phyloP scores from a whole-genome alignment of 2,113 vertebrate genomes.

The Hemiprocne comata region DNA sequence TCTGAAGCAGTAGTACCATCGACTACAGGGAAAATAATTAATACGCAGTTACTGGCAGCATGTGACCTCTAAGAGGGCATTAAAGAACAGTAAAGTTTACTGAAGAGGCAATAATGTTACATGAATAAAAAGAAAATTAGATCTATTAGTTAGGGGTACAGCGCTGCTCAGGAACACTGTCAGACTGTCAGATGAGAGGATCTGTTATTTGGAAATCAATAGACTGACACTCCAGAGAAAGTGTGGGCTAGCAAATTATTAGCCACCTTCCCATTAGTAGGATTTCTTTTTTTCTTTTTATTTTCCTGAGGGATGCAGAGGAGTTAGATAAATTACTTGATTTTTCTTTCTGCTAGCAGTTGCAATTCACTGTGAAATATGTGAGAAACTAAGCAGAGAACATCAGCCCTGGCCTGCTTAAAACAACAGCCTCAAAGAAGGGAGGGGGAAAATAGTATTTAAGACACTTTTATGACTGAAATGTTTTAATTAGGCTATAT shows the following conservation, averaged over 20 bases:
- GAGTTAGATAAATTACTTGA: not conserved
- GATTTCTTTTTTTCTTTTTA: not conserved
- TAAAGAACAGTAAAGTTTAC: not conserved
- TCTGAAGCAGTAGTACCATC: constrained; percentile 97
- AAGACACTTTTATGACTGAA: not conserved
- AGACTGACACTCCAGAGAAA: not conserved
- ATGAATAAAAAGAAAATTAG: not conserved
- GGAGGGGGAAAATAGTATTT: not conserved
- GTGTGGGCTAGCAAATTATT: not conserved
- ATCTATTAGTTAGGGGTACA: not conserved
- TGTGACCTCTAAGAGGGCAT: not conserved
- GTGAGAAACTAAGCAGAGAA: not conserved
- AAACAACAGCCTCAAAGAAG: not conserved
- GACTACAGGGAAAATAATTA: constrained; percentile 78
- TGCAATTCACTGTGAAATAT: constrained; percentile 3
- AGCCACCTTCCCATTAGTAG: not conserved
- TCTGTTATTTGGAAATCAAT: constrained; percentile 5
- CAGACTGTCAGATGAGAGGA: not conserved
- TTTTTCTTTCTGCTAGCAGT: not conserved
- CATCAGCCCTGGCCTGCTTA: not conserved
- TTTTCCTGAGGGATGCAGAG: not conserved
- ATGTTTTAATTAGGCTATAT: constrained; percentile 30
- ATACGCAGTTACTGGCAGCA: not conserved
- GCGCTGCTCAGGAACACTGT: not conserved
- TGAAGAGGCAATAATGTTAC: not conserved